Evolutionary conservation across 2,113 vertebrate species (phyloP).

Genomic region (Lanius collurio): DNA sequence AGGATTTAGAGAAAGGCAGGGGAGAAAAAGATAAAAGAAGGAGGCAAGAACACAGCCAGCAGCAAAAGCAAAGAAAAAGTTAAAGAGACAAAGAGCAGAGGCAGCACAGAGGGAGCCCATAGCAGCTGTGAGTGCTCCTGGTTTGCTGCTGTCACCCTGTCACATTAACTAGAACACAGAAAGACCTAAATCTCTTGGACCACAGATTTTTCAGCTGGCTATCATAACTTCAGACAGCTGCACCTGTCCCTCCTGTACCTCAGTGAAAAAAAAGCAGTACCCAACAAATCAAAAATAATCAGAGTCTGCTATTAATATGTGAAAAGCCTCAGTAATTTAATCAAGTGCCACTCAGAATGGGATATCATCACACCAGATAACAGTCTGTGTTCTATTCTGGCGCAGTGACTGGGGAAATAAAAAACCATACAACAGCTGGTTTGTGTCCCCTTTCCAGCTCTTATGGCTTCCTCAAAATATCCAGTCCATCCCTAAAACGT

Average conservation of each 20-base stretch:
- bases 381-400: background rate
- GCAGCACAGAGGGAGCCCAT: background rate
- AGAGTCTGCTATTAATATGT: background rate
- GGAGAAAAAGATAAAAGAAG: background rate
- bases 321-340: background rate
- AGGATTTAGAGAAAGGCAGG: background rate
- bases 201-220: background rate
- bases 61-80: background rate
- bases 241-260: background rate
- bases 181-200: background rate
- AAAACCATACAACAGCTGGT: conserved; percentile 7
- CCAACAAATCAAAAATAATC: background rate
- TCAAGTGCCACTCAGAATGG: background rate
- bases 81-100: background rate
- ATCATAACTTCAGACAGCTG: background rate
- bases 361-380: background rate
- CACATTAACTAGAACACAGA: background rate
- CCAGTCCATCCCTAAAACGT: background rate
- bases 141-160: background rate
- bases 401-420: background rate
- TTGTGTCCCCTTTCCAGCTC: background rate
- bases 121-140: background rate
- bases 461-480: background rate
- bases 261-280: background rate
- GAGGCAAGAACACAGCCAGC: background rate